Percentiles rank a stretch among this genome's conserved stretches.
These are phyloP conservation scores for Threskiornis aethiopicus DNA, from an alignment of 2,797 vertebrate genomes.

Conservation along the genomic window DNA sequence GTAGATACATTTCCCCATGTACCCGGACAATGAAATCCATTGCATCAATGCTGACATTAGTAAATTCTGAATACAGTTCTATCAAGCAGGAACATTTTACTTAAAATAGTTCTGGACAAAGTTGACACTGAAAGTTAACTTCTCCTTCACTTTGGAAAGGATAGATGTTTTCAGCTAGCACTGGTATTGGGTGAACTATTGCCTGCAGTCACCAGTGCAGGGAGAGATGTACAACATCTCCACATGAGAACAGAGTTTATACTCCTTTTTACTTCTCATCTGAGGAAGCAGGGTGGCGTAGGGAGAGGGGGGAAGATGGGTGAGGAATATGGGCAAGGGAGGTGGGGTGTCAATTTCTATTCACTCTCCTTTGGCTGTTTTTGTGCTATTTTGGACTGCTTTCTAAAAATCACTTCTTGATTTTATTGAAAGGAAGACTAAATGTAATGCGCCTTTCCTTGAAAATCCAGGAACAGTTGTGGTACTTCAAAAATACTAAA, in stretches of 20 bases:
- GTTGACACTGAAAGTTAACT: constrained; percentile 72
- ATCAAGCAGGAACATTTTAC: constrained; percentile 76
- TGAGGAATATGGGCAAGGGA: constrained; percentile 49
- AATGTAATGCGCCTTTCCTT: constrained; percentile 79
- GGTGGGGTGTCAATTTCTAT: constrained; percentile 71
- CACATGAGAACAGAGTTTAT: constrained; percentile 49
- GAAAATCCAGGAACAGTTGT: constrained; percentile 81
- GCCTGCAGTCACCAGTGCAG: constrained; percentile 70
- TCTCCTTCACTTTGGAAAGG: constrained; percentile 69
- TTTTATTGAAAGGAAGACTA: constrained; percentile 84
- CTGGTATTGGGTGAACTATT: constrained; percentile 67
- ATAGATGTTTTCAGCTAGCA: constrained; percentile 66
- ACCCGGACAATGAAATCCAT: constrained; percentile 76
- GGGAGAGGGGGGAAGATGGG: neutral
- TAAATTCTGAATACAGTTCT: constrained; percentile 78
- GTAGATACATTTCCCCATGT: constrained; percentile 75
- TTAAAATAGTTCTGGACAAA: constrained; percentile 79
- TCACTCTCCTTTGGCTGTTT: constrained; percentile 79
- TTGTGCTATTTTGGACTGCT: constrained; percentile 80
- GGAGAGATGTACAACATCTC: constrained; percentile 72
- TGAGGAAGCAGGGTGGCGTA: constrained; percentile 31
- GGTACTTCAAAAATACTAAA: constrained; percentile 85
- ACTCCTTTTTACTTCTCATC: constrained; percentile 64
- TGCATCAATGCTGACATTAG: constrained; percentile 74
- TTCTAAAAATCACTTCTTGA: constrained; percentile 77